Percentiles rank a stretch among this genome's conserved stretches.
Evolutionary conservation across 2,888 invertebrate species (phyloP).

Genomic region (Muscina levida): DNA sequence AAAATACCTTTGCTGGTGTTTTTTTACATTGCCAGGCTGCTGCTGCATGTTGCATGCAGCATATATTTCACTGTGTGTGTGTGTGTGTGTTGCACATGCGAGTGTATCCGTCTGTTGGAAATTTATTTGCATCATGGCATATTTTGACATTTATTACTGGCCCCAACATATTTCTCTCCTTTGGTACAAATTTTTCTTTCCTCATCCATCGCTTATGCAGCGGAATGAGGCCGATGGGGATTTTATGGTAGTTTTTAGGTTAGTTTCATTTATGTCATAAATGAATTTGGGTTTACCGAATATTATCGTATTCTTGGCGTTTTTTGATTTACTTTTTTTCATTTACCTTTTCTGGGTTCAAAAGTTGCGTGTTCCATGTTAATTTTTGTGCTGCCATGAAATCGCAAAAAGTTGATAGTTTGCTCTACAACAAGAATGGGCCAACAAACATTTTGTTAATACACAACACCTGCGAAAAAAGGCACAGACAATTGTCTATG

Average conservation of each 20-base stretch:
- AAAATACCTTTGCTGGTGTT: background rate
- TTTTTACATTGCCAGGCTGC: conserved; percentile 1
- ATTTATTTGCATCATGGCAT: conserved; percentile 62
- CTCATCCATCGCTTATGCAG: background rate
- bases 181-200: background rate
- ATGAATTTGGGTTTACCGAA: conserved; percentile 7
- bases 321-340: background rate
- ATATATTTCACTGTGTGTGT: background rate
- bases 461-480: conserved; percentile 18
- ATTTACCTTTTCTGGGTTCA: conserved; percentile 37
- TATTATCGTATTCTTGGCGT: background rate
- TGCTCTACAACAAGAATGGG: too few species aligned
- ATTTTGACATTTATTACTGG: conserved; percentile 63
- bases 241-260: conserved; percentile 6
- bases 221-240: background rate
- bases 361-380: conserved; percentile 62
- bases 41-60: conserved; percentile 30
- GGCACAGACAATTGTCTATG: background rate
- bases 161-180: conserved; percentile 8
- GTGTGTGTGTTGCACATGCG: conserved; percentile 19
- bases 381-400: conserved; percentile 52
- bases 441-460: conserved; percentile 15
- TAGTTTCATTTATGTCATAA: conserved; percentile 27
- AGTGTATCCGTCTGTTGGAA: background rate
- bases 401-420: background rate